Percentiles rank a stretch among this genome's conserved stretches.
Conservation (phyloP, 2,888 invertebrate genomes). For the Pristionchus entomophagus region DNA sequence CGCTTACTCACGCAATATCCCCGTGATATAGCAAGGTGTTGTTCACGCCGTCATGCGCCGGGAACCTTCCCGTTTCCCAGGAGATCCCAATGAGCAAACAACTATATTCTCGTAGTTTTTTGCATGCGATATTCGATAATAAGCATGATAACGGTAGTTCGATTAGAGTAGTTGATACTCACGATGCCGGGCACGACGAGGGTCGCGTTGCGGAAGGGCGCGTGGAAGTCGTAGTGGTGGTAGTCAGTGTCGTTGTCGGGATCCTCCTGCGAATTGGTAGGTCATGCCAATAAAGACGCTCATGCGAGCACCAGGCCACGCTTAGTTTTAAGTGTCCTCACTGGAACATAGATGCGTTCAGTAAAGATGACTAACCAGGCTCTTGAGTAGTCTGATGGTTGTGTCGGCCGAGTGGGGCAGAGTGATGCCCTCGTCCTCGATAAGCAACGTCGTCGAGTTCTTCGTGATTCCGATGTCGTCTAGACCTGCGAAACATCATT, state of each 20-base stretch:
- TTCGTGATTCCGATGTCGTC: constrained; percentile 35
- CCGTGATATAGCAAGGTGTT: background rate
- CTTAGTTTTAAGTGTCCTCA: no score
- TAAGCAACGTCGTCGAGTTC: constrained; percentile 26
- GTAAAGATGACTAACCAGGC: background rate
- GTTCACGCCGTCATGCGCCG: background rate
- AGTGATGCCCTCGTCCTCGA: background rate
- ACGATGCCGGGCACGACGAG: constrained; percentile 12
- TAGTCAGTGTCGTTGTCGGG: background rate
- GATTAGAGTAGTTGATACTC: background rate
- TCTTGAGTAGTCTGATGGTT: constrained; percentile 11
- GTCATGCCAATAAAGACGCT: no score
- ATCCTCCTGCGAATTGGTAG: background rate
- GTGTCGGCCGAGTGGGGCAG: background rate
- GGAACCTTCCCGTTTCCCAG: background rate
- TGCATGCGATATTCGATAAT: background rate
- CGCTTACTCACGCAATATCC: background rate
- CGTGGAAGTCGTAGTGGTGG: constrained; percentile 18
- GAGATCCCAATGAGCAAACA: background rate
- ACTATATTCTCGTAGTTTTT: background rate
- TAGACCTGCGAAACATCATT: background rate
- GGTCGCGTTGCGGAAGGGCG: constrained; percentile 22
- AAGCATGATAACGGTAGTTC: background rate
- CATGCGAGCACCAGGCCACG: no score
- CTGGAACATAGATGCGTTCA: background rate